Evolutionary conservation across 2,797 vertebrate genomes (phyloP).

Genomic region (Enteromius radiatus): DNA sequence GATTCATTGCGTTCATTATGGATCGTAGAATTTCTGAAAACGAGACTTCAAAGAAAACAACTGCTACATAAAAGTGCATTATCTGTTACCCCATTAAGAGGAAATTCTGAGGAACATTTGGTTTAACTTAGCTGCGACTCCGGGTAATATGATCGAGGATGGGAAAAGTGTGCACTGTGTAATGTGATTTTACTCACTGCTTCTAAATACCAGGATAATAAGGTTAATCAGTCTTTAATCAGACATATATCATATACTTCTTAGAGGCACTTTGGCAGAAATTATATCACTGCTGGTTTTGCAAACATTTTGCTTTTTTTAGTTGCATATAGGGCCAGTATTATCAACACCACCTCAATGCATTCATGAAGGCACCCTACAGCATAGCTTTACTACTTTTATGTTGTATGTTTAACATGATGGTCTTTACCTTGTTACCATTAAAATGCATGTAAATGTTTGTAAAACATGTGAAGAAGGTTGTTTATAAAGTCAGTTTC

Average conservation of each 20-base stretch:
- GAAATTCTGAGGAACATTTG: neutral
- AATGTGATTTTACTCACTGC: neutral
- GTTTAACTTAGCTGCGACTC: neutral
- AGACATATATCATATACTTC: neutral
- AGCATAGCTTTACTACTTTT: neutral
- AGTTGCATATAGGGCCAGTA: neutral
- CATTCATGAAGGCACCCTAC: slow-evolving; percentile 1
- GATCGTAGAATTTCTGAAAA: neutral
- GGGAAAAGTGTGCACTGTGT: neutral
- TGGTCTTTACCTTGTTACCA: neutral
- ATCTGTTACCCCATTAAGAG: neutral
- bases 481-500: neutral
- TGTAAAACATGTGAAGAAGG: slow-evolving; percentile 3
- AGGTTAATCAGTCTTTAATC: neutral
- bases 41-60: neutral
- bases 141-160: neutral
- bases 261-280: neutral
- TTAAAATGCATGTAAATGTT: neutral
- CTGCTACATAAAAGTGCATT: neutral
- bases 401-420: too few species aligned
- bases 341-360: neutral
- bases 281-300: neutral
- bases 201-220: neutral
- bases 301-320: neutral
- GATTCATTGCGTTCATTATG: neutral